Base-by-base conservation (phyloP, 2,113 vertebrate genomes). In the Edolisoma coerulescens region DNA sequence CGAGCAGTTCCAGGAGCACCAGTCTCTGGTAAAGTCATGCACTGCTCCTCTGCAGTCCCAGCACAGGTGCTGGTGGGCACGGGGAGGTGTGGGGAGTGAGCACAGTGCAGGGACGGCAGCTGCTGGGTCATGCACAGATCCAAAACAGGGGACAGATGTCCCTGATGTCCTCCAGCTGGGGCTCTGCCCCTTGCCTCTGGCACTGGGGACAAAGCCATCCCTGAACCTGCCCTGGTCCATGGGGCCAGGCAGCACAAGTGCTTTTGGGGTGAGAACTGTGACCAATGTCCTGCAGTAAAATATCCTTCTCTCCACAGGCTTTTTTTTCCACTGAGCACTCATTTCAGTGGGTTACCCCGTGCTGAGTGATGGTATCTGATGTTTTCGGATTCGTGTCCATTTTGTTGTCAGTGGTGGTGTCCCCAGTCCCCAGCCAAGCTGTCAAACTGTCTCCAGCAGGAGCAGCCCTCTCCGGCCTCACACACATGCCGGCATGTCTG, bases 21-120 rank as follows among this genome's bases (percentile, higher is more conserved):
- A 99, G 63, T 98, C 98, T 93, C 98, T 99, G 99, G 99, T 99
- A 98, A 99, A 98, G 96, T 82, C 90, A 56, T 4, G 3, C 60
- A n/a, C 63, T 91, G 83, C 86, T 90, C 28, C 6, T 42, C 59
- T 54, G 54, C 5, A 2, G 60, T 80, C 56, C 47, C 50, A 49
- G 84, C 2, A 9, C 1, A 13, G 74, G 19, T 56, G 49, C 76
- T 82, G 64, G 71, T 77, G 91, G 85, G 60, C 68, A 80, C 0
- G 13, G 79, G 94, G n/a, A 90, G 44, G 53, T 45, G 47, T 64
- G 68, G 81, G 91, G n/a, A 77, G 59, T 0, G 2, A 91, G 65
- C 39, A 50, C 22, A n/a, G 59, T 3, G 0, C 47, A 35, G 60
- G 45, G 44, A 37, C 42, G 42, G 76, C 68, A 80, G 74, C n/a